A percentile compares a stretch with the other conserved stretches of the same genome.
Evolutionary conservation across 2,113 vertebrate genomes (phyloP).

Genomic region (Oplegnathus fasciatus): DNA sequence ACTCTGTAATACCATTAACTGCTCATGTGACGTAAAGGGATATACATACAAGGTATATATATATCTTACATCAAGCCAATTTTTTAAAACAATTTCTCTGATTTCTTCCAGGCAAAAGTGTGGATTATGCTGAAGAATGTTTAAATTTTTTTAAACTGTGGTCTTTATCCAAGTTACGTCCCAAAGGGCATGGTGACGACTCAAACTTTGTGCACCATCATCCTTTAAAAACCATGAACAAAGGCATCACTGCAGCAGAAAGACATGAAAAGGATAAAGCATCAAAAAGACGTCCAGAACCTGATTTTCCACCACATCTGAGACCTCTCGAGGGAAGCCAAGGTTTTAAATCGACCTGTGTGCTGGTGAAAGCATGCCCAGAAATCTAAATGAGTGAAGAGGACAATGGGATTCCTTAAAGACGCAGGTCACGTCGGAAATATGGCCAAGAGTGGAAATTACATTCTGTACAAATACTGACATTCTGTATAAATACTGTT

Average conservation of each 20-base stretch:
- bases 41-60: neutral
- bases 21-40: slow-evolving; percentile 11
- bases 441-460: neutral
- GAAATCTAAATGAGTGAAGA: slow-evolving; percentile 10
- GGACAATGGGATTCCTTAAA: neutral
- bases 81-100: neutral
- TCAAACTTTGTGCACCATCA: slow-evolving; percentile 17
- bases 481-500: neutral
- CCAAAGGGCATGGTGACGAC: neutral
- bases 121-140: neutral
- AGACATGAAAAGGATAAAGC: slow-evolving; percentile 32
- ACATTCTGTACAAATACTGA: neutral
- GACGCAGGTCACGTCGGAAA: neutral
- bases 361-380: neutral
- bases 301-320: slow-evolving; percentile 30
- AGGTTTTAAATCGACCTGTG: slow-evolving; percentile 5
- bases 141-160: neutral
- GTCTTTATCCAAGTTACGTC: neutral
- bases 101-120: neutral
- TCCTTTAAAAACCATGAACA: neutral
- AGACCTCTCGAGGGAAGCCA: neutral
- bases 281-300: slow-evolving; percentile 37
- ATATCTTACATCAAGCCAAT: neutral
- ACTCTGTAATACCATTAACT: slow-evolving; percentile 53
- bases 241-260: slow-evolving; percentile 34